phyloP scores from a whole-genome alignment of 1,140 invertebrate species.

The Brachionus manjavacas region DNA sequence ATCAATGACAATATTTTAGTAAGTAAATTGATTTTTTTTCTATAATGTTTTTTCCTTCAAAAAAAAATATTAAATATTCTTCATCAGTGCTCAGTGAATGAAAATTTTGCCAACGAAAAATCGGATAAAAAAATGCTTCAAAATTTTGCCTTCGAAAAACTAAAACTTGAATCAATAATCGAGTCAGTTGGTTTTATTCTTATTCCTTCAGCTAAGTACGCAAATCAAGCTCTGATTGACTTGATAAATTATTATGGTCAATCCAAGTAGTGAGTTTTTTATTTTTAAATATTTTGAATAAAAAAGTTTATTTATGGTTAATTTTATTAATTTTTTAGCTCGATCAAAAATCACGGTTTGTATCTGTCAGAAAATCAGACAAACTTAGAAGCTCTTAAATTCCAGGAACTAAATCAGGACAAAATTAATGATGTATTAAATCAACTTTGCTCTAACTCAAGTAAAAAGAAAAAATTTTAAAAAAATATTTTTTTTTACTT shows the following conservation, averaged over 20 bases:
- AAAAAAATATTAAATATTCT: neutral
- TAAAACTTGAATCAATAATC: conserved; percentile 11
- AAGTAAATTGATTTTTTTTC: neutral
- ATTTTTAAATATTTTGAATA: no score
- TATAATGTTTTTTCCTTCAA: neutral
- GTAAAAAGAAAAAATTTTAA: neutral
- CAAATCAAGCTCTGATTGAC: neutral
- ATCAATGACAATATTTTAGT: conserved; percentile 3
- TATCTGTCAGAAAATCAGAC: neutral
- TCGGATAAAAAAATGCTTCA: neutral
- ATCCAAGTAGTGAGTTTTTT: neutral
- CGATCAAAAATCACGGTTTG: neutral
- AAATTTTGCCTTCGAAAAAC: neutral
- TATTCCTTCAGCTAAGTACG: neutral
- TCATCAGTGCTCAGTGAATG: neutral
- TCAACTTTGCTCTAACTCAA: neutral
- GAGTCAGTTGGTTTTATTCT: conserved; percentile 34
- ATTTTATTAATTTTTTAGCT: neutral
- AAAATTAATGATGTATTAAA: neutral
- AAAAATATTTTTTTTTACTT: neutral
- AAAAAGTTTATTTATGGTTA: neutral
- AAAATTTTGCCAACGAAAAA: neutral
- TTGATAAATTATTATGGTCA: neutral
- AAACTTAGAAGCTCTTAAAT: neutral
- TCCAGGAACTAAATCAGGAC: neutral